Conservation (phyloP, 1,140 invertebrate species). For the Battus philenor region DNA sequence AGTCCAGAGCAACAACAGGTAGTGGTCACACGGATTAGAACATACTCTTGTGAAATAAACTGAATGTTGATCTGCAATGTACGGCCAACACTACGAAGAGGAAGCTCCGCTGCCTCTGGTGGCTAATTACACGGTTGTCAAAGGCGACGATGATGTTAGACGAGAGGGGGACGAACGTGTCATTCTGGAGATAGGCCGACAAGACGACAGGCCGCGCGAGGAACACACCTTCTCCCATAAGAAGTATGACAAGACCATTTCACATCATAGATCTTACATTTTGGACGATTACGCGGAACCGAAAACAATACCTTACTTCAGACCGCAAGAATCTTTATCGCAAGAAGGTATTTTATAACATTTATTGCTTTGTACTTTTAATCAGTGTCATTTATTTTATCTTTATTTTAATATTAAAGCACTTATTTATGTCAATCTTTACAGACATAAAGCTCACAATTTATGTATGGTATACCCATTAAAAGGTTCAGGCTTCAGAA, state of each 20-base stretch:
- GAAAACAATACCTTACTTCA: constrained; percentile 45
- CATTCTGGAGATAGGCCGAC: constrained; percentile 69
- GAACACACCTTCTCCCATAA: constrained; percentile 70
- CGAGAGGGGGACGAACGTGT: constrained; percentile 51
- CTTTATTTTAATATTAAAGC: too few species aligned
- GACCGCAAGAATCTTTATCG: constrained; percentile 42
- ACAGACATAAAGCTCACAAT: too few species aligned
- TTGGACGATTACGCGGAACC: constrained; percentile 59
- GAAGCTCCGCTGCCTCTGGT: constrained; percentile 55
- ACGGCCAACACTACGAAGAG: constrained; percentile 50
- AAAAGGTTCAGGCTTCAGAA: too few species aligned
- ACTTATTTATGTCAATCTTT: too few species aligned
- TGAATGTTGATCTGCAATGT: constrained; percentile 32
- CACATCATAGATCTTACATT: constrained; percentile 65
- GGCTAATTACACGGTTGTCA: constrained; percentile 53
- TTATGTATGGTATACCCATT: too few species aligned
- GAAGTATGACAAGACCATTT: constrained; percentile 73
- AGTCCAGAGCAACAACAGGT: constrained; percentile 48
- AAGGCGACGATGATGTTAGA: constrained; percentile 52
- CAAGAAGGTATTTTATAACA: constrained; percentile 39
- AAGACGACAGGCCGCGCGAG: constrained; percentile 59
- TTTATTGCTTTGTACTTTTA: neutral
- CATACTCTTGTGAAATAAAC: neutral
- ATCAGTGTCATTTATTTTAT: too few species aligned
- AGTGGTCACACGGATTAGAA: constrained; percentile 36